phyloP scores from a whole-genome alignment of 2,113 vertebrate genomes.

The Dunckerocampus dactyliophorus region DNA sequence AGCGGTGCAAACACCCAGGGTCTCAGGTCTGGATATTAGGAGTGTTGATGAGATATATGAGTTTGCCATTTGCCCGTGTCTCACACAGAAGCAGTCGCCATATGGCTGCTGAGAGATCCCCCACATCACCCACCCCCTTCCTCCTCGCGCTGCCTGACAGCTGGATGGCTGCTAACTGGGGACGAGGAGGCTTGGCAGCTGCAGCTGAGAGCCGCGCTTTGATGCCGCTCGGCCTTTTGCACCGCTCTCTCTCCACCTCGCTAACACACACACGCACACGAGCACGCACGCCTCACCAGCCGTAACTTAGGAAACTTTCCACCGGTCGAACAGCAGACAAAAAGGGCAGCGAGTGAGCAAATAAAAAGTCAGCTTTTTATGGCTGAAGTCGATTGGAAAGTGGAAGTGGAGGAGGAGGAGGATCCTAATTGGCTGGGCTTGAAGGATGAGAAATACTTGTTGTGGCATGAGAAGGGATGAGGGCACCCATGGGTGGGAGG shows the following conservation, averaged over 20 bases:
- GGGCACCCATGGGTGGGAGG: slow-evolving; percentile 28
- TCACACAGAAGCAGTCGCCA: slow-evolving; percentile 86
- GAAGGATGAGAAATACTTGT: not conserved
- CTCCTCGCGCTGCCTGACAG: slow-evolving; percentile 85
- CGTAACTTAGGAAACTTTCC: slow-evolving; percentile 74
- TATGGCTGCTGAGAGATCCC: slow-evolving; percentile 91
- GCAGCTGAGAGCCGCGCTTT: slow-evolving; percentile 81
- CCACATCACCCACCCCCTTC: slow-evolving; percentile 75
- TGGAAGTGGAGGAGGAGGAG: not conserved
- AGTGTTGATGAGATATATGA: slow-evolving; percentile 78
- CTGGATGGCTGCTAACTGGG: slow-evolving; percentile 91
- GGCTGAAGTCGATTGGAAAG: not conserved
- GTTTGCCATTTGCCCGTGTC: slow-evolving; percentile 79
- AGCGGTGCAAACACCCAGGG: slow-evolving; percentile 55
- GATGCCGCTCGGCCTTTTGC: slow-evolving; percentile 73
- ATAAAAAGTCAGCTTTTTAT: not conserved
- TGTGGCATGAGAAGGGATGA: slow-evolving; percentile 11
- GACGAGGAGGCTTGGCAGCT: slow-evolving; percentile 88
- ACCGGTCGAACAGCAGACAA: slow-evolving; percentile 78
- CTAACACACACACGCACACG: slow-evolving; percentile 24
- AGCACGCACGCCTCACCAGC: not conserved
- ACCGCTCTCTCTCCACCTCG: slow-evolving; percentile 37
- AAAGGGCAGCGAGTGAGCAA: slow-evolving; percentile 4
- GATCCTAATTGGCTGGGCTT: not conserved
- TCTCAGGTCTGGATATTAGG: slow-evolving; percentile 75